These are phyloP conservation scores for Typhlomys cinereus DNA, from an alignment of 2,113 vertebrate genomes.

Conservation along the genomic window DNA sequence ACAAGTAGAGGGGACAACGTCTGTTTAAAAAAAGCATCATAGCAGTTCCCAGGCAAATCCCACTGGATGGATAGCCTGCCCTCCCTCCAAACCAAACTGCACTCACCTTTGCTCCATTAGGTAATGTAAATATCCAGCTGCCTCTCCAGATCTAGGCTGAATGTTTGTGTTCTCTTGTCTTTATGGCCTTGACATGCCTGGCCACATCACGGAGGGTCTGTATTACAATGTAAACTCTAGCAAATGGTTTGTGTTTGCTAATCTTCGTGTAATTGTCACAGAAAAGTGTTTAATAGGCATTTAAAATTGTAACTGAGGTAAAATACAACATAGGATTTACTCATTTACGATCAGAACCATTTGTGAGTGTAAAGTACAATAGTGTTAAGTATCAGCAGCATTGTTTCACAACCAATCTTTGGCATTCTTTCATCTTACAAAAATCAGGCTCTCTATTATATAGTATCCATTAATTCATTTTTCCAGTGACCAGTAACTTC, in stretches of 20 bases:
- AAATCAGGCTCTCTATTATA: slow-evolving; percentile 20
- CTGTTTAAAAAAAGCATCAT: slow-evolving; percentile 44
- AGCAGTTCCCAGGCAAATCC: slow-evolving; percentile 15
- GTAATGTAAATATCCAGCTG: slow-evolving; percentile 76
- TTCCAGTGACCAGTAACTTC: background rate
- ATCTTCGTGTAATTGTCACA: slow-evolving; percentile 51
- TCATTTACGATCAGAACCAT: background rate
- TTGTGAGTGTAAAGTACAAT: background rate
- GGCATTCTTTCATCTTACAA: slow-evolving; percentile 44
- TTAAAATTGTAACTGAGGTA: background rate
- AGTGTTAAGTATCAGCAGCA: background rate
- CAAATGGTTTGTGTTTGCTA: slow-evolving; percentile 58
- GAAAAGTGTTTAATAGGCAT: slow-evolving; percentile 17
- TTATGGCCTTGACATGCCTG: slow-evolving; percentile 76
- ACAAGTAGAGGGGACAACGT: background rate
- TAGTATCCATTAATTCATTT: background rate
- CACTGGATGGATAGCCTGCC: slow-evolving; percentile 11
- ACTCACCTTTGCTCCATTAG: slow-evolving; percentile 80
- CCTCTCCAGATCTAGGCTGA: slow-evolving; percentile 67
- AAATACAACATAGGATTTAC: background rate
- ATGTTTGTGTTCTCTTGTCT: slow-evolving; percentile 77
- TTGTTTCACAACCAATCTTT: background rate
- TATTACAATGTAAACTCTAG: slow-evolving; percentile 72
- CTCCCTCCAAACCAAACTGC: slow-evolving; percentile 58
- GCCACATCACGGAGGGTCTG: slow-evolving; percentile 62